Conservation (phyloP, 1,140 invertebrate genomes). For the Zaprionus camerounensis region DNA sequence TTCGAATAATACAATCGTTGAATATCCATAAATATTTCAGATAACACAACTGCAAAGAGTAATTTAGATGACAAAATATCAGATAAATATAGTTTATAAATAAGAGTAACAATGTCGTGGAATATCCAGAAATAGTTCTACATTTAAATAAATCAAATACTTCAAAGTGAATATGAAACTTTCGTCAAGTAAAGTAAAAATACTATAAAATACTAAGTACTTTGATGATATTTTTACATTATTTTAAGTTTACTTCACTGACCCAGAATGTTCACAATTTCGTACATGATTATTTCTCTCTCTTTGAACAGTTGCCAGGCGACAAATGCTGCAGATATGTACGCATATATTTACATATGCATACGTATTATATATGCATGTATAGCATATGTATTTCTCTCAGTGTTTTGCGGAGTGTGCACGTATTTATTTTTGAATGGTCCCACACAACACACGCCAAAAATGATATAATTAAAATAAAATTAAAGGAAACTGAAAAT, state of each 20-base stretch:
- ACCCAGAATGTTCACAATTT: constrained; percentile 25
- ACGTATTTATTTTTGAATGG: constrained; percentile 48
- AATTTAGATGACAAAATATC: too few relatives aligned
- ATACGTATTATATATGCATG: not conserved
- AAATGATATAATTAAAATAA: constrained; percentile 70
- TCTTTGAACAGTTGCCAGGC: not conserved
- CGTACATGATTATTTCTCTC: not conserved
- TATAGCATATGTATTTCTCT: not conserved
- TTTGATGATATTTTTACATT: not conserved
- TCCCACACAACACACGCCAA: constrained; percentile 13
- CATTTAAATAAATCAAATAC: not conserved
- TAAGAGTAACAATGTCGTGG: too few relatives aligned
- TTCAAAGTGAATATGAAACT: not conserved
- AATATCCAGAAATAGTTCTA: not conserved
- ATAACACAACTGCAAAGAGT: too few relatives aligned
- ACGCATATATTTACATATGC: constrained; percentile 5
- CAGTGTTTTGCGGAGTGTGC: not conserved
- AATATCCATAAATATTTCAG: too few relatives aligned
- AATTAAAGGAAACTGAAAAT: constrained; percentile 47
- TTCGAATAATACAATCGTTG: too few relatives aligned
- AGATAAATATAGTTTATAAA: too few relatives aligned
- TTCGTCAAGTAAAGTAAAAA: not conserved
- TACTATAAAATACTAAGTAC: not conserved
- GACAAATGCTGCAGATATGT: constrained; percentile 4
- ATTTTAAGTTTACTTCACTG: not conserved